Evolutionary conservation across 2,113 vertebrate genomes (phyloP), one percentile per base, ranked within the genome.

Genomic region (Nyctereutes procyonoides): DNA sequence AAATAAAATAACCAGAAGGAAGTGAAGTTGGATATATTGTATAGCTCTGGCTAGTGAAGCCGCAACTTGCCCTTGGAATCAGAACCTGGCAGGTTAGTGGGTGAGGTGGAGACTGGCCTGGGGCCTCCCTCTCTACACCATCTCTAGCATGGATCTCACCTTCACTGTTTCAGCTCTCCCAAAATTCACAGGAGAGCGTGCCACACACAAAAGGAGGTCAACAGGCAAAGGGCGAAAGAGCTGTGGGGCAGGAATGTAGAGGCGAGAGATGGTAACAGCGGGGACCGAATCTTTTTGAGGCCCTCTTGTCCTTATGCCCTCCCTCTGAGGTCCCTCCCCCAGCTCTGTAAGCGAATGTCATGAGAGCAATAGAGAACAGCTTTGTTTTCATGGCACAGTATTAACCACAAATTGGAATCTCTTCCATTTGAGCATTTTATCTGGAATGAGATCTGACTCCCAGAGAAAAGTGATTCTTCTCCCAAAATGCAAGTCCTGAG

Each of bases 401-500:
- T 79, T 55, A 96, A 90, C 69, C 84, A 69, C 76, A 90, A 71
- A 32, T 35, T 84, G 82, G 71, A 93, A 74, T 55, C 62, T 12
- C 71, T 93, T 81, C 60, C 71, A 1, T 63, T 60, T 74, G 62
- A 79, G 63, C 43, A 84, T 80, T 88, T 82, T 87, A 76, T 69
- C 84, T 84, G 53, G 38, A 88, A 93, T 94, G 84, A 92, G 43
- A 94, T 69, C 16, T 24, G 76, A 92, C 51, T 74, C 51, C 32
- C 62, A 92, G 62, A 80, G 73, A 5, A 69, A 67, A 95, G n/a
- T 63, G 60, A 48, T 30, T 63, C 38, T 32, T 22, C 69, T 76
- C 76, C 71, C 76, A 35, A 90, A 97, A 90, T 32, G 73, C 30
- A 58, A 90, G 80, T 80, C 76, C 60, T n/a, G 65, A 86, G 60